Evolutionary conservation across 2,113 vertebrate species (phyloP).

Genomic region (Trematocara unimaculatum): DNA sequence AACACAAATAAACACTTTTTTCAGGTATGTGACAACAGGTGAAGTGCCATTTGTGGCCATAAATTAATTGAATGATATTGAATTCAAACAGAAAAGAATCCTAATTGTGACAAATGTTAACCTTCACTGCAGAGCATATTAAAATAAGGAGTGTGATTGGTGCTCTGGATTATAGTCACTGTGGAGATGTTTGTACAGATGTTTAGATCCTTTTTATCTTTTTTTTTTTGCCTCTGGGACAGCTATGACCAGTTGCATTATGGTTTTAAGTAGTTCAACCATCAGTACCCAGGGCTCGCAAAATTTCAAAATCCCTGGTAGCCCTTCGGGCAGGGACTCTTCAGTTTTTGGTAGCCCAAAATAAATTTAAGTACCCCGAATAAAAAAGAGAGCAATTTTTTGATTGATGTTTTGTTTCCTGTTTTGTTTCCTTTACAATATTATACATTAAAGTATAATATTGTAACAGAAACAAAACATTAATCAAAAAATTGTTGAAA

Average conservation of each 20-base stretch:
- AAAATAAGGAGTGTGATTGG: slow-evolving; percentile 8
- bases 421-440: too few species aligned
- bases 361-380: too few species aligned
- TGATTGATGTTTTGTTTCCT: too few species aligned
- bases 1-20: background rate
- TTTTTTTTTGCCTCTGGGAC: background rate
- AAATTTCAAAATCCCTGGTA: too few species aligned
- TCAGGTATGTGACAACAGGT: slow-evolving; percentile 3
- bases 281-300: too few species aligned
- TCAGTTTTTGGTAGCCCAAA: too few species aligned
- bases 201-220: background rate
- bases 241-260: background rate
- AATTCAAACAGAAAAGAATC: background rate
- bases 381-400: too few species aligned
- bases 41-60: slow-evolving; percentile 32
- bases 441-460: too few species aligned
- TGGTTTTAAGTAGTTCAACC: background rate
- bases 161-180: background rate
- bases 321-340: too few species aligned
- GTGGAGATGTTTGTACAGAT: background rate
- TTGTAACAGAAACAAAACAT: too few species aligned
- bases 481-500: too few species aligned
- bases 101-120: background rate
- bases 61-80: slow-evolving; percentile 1
- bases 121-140: background rate